Base-by-base conservation (phyloP, 2,797 vertebrate genomes). In the Columba guinea region DNA sequence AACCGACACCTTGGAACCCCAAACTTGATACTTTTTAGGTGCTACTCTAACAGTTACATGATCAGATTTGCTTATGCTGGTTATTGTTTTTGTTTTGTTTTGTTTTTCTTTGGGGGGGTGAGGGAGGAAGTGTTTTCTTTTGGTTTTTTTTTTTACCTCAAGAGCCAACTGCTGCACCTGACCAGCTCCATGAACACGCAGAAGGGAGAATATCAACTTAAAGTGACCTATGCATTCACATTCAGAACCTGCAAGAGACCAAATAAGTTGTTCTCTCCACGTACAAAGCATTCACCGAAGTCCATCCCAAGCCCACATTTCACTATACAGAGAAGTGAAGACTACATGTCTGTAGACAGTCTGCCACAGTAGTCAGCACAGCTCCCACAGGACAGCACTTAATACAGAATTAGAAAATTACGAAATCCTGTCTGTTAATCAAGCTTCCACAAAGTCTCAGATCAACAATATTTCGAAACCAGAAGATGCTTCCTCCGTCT, bases 171-270 rank as follows among this genome's bases (percentile, higher is more conserved):
- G 99, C 94, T 99, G 99, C 64, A 99, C 99, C 96, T 98, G 98
- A 63, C 99, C 99, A 77, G 99, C 99, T 97, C 99, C 99, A 30
- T 99, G 99, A 91, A 99, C 99, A 87, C 99, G 98, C 60, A 99
- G 96, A 97, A 99, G 98, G 52, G 99, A 99, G 97, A 99, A 99
- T 87, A 99, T 99, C 97, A 99, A 97, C 93, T 99, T 99, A 97
- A 99, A 99, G 96, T 99, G 99, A 7, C 99, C 99, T 84, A 99
- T 99, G 96, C 99, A 99, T 97, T 99, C 99, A 2, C 98, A 98
- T 97, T 99, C 99, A 16, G 99, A 99, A 87, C 99, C 99, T 99
- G 97, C 17, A 89, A 88, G 68, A 94, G 5, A 91, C 84, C 24
- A 79, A 69, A 9, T 20, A 71, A 89, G 32, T 92, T 55, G 84